phyloP scores from a whole-genome alignment of 2,797 vertebrate species.

The Cacajao melanocephalus region DNA sequence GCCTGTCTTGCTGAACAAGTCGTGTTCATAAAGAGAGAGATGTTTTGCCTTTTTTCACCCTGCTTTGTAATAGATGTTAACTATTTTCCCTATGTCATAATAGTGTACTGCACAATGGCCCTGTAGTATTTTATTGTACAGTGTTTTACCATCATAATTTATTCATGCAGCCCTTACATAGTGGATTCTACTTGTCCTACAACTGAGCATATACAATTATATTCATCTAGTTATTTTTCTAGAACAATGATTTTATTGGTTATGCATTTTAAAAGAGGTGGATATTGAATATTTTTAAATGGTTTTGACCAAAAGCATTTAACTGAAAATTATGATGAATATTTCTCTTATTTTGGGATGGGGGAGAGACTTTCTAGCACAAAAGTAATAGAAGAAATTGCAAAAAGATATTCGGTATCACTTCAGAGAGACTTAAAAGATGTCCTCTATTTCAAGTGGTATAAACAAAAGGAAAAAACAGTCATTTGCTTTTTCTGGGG shows the following conservation, averaged over 20 bases:
- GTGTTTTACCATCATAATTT: constrained; percentile 11
- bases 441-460: not conserved
- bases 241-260: not conserved
- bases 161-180: not conserved
- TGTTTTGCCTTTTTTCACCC: not conserved
- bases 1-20: not conserved
- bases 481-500: constrained; percentile 6
- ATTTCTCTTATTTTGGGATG: constrained; percentile 24
- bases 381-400: constrained; percentile 5
- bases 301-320: not conserved
- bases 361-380: not conserved
- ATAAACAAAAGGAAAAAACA: constrained; percentile 2
- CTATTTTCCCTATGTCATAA: not conserved
- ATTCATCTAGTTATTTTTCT: not conserved
- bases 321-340: not conserved
- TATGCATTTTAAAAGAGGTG: not conserved
- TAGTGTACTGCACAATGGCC: not conserved
- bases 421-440: not conserved
- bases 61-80: not conserved
- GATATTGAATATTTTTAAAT: not conserved
- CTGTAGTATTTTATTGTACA: not conserved
- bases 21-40: not conserved
- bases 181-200: not conserved
- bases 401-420: not conserved
- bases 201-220: not conserved